A percentile compares a stretch with the other conserved stretches of the same genome.
Conservation (phyloP, 2,888 invertebrate species). For the Rhamnusium bicolor region DNA sequence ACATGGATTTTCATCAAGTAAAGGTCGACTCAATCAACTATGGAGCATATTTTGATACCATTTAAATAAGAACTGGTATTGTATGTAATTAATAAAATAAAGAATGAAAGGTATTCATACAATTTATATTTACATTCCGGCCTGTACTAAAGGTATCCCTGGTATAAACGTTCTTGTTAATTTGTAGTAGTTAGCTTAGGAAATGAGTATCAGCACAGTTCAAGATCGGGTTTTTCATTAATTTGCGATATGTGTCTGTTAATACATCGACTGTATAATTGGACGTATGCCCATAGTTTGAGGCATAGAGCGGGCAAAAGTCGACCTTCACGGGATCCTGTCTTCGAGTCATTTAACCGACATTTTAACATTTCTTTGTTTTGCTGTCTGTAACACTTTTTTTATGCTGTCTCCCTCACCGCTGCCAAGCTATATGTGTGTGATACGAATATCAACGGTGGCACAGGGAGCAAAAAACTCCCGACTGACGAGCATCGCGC, state of each 20-base stretch:
- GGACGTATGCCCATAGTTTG: conserved; percentile 32
- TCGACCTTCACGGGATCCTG: conserved; percentile 56
- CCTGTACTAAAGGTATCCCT: too few relatives aligned
- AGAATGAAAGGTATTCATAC: too few relatives aligned
- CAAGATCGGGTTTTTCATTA: conserved; percentile 13
- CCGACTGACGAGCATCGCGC: conserved; percentile 46
- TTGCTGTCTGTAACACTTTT: conserved; percentile 63
- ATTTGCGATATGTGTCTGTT: not conserved
- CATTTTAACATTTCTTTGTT: conserved; percentile 62
- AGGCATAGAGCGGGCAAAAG: conserved; percentile 41
- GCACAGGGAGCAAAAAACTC: conserved; percentile 50
- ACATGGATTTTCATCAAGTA: too few relatives aligned
- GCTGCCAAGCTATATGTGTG: conserved; percentile 49
- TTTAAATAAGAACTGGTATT: too few relatives aligned
- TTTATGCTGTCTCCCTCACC: conserved; percentile 56
- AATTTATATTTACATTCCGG: too few relatives aligned
- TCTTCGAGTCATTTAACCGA: conserved; percentile 58
- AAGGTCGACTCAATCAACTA: too few relatives aligned
- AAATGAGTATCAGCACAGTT: not conserved
- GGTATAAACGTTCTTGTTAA: too few relatives aligned
- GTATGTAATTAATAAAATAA: too few relatives aligned
- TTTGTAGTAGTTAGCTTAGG: too few relatives aligned
- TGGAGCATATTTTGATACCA: too few relatives aligned
- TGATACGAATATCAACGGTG: conserved; percentile 57
- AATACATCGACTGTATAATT: conserved; percentile 23